Evolutionary conservation across 2,888 invertebrate species (phyloP).

Genomic region (Cerceris rybyensis): DNA sequence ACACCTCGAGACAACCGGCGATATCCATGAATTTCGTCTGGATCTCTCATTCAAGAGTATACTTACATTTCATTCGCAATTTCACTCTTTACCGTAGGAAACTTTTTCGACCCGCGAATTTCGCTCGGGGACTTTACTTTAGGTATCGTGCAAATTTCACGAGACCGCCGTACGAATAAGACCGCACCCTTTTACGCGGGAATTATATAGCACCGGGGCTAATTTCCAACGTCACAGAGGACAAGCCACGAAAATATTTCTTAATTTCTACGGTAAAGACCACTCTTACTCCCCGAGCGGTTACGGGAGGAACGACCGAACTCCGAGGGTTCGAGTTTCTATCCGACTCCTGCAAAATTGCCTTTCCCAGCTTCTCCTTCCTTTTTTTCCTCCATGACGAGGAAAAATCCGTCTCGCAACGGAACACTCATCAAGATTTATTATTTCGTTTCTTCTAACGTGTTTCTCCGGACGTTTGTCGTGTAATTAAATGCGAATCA

Average conservation of each 20-base stretch:
- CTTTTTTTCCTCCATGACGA: too few relatives aligned
- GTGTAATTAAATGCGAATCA: slow-evolving; percentile 35
- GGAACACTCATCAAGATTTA: slow-evolving; percentile 22
- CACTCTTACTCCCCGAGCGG: slow-evolving; percentile 4
- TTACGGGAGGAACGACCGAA: too few relatives aligned
- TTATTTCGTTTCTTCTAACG: slow-evolving; percentile 12
- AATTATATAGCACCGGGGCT: slow-evolving; percentile 6
- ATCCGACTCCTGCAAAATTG: slow-evolving; percentile 27
- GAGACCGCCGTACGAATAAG: background rate
- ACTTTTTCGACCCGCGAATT: background rate
- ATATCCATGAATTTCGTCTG: background rate
- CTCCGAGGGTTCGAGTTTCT: background rate
- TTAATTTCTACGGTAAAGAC: slow-evolving; percentile 21
- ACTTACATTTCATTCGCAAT: background rate
- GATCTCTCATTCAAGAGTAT: background rate
- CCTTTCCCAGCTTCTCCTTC: slow-evolving; percentile 8
- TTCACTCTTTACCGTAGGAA: background rate
- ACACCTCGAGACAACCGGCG: background rate
- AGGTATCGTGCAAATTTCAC: slow-evolving; percentile 6
- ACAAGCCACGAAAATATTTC: slow-evolving; percentile 25
- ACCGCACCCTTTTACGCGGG: background rate
- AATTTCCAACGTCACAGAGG: slow-evolving; percentile 22
- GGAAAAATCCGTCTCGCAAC: too few relatives aligned
- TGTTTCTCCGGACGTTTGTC: background rate
- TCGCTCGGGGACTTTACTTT: slow-evolving; percentile 5